A percentile compares a stretch with the other conserved stretches of the same genome.
phyloP scores from a whole-genome alignment of 2,888 invertebrate species.

The Apodemia duryi region DNA sequence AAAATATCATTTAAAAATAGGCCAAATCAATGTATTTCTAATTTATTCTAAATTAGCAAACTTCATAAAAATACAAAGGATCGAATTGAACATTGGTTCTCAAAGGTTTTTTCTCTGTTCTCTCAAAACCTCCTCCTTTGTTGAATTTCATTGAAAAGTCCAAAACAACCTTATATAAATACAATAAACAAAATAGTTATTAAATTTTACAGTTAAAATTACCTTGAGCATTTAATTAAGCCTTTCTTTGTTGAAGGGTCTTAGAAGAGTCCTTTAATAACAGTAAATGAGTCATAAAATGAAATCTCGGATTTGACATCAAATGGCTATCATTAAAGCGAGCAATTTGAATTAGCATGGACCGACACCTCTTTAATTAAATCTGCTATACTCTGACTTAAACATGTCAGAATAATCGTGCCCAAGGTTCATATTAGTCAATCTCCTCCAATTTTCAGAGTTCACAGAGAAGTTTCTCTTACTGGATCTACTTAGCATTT shows the following conservation, averaged over 20 bases:
- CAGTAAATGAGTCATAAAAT: constrained; percentile 19
- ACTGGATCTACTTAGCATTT: too few relatives aligned
- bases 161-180: background rate
- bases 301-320: constrained; percentile 18
- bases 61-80: too few relatives aligned
- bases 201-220: background rate
- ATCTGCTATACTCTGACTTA: background rate
- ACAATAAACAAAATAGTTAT: background rate
- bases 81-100: too few relatives aligned
- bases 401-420: background rate
- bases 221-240: constrained; percentile 7
- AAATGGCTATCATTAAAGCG: constrained; percentile 20
- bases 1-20: too few relatives aligned
- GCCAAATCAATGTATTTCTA: too few relatives aligned
- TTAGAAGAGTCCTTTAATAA: constrained; percentile 10
- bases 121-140: too few relatives aligned
- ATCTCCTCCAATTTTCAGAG: too few relatives aligned
- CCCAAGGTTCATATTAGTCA: too few relatives aligned
- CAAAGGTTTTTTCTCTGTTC: too few relatives aligned
- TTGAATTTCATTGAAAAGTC: too few relatives aligned
- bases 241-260: constrained; percentile 6
- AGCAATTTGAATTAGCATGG: constrained; percentile 20
- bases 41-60: too few relatives aligned
- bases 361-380: constrained; percentile 17
- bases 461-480: too few relatives aligned